Evolutionary conservation across 1,140 invertebrate species (phyloP).

Genomic region (Pemphigus obesinymphae): DNA sequence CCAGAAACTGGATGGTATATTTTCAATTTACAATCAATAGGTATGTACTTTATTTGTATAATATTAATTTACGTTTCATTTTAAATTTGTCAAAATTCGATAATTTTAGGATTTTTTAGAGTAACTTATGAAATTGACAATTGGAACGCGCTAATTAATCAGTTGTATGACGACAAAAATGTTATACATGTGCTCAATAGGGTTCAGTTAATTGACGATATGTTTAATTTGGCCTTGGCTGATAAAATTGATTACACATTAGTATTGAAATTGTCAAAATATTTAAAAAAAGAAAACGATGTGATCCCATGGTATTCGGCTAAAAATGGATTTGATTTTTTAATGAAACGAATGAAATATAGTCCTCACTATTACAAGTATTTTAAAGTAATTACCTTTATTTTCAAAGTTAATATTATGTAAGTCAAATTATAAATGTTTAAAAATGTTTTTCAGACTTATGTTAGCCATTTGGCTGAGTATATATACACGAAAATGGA

Average conservation of each 20-base stretch:
- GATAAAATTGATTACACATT: slow-evolving; percentile 52
- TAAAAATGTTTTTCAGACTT: neutral
- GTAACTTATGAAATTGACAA: slow-evolving; percentile 57
- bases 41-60: too few relatives aligned
- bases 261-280: slow-evolving; percentile 51
- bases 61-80: too few relatives aligned
- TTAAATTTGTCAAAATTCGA: too few relatives aligned
- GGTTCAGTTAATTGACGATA: slow-evolving; percentile 61
- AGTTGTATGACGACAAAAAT: neutral
- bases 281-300: slow-evolving; percentile 55
- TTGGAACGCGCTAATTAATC: slow-evolving; percentile 49
- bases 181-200: slow-evolving; percentile 48
- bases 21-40: slow-evolving; percentile 33
- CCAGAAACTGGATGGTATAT: slow-evolving; percentile 4
- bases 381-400: neutral
- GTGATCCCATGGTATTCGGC: slow-evolving; percentile 57
- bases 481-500: neutral
- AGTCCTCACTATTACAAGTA: neutral
- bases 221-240: slow-evolving; percentile 56
- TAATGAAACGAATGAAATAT: neutral
- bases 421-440: too few relatives aligned
- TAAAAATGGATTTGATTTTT: slow-evolving; percentile 17
- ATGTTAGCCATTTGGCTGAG: neutral
- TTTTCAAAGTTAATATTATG: too few relatives aligned
- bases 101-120: slow-evolving; percentile 55